A percentile compares a stretch with the other conserved stretches of the same genome.
Evolutionary conservation across 2,888 invertebrate species (phyloP).

Genomic region (Ectemnius continuus): DNA sequence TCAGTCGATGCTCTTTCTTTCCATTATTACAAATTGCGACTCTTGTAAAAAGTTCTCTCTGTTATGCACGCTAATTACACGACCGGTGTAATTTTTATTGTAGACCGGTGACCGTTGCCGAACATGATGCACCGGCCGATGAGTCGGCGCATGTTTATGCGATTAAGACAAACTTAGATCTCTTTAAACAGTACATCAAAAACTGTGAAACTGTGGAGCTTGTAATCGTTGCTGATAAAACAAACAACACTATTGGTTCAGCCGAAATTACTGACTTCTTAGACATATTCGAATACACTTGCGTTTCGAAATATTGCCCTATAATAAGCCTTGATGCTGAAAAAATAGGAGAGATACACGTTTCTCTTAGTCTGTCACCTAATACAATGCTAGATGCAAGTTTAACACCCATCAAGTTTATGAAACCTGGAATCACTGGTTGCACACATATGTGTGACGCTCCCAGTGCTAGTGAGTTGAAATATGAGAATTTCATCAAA

Average conservation of each 20-base stretch:
- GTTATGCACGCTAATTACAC: not conserved
- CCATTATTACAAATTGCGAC: not conserved
- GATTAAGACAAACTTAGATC: slow-evolving; percentile 69
- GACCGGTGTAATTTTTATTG: slow-evolving; percentile 29
- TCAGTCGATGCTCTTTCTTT: not conserved
- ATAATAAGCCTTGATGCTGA: slow-evolving; percentile 66
- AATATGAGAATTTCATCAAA: slow-evolving; percentile 12
- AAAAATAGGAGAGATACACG: slow-evolving; percentile 72
- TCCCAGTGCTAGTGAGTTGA: slow-evolving; percentile 17
- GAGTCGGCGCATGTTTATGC: slow-evolving; percentile 67
- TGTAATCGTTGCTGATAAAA: slow-evolving; percentile 64
- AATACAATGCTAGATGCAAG: too few species aligned
- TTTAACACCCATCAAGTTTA: too few species aligned
- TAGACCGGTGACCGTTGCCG: slow-evolving; percentile 68
- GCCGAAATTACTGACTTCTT: slow-evolving; percentile 66
- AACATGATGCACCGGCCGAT: slow-evolving; percentile 45
- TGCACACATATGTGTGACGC: too few species aligned
- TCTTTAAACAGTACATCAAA: slow-evolving; percentile 74
- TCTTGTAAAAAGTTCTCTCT: slow-evolving; percentile 11
- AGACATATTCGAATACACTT: slow-evolving; percentile 64
- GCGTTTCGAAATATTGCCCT: slow-evolving; percentile 69
- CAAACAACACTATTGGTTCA: slow-evolving; percentile 66
- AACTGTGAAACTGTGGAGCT: slow-evolving; percentile 73
- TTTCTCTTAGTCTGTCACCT: slow-evolving; percentile 64
- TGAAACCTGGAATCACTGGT: too few species aligned